Evolutionary conservation across 2,888 invertebrate species (phyloP).

Genomic region (Parasteatoda lunata): DNA sequence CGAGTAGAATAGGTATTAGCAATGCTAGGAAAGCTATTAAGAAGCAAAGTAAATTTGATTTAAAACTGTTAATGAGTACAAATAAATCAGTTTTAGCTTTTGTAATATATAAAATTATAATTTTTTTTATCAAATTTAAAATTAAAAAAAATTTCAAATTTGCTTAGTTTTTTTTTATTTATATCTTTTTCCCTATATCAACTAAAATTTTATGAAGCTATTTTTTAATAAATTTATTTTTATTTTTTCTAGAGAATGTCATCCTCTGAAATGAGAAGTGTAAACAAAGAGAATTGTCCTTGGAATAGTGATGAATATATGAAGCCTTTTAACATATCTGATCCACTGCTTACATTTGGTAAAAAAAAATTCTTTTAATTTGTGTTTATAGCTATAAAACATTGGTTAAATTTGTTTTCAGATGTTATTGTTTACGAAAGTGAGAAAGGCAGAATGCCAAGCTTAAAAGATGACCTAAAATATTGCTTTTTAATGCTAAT

Average conservation of each 20-base stretch:
- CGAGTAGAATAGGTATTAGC: too few species aligned
- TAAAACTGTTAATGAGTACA: too few species aligned
- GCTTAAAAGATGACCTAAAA: not conserved
- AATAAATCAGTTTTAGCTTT: too few species aligned
- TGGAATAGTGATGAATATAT: constrained; percentile 89
- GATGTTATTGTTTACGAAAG: not conserved
- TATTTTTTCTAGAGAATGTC: constrained; percentile 47
- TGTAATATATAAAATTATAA: too few species aligned
- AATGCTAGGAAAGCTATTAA: too few species aligned
- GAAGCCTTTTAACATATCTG: constrained; percentile 82
- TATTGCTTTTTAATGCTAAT: constrained; percentile 10
- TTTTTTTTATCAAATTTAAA: too few species aligned
- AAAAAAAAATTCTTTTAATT: constrained; percentile 70
- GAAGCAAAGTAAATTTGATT: too few species aligned
- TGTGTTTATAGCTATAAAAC: not conserved
- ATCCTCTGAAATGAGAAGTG: constrained; percentile 44
- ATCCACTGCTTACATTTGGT: constrained; percentile 90
- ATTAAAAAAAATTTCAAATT: too few species aligned
- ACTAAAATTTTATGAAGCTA: not conserved
- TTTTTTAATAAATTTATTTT: not conserved
- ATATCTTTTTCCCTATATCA: not conserved
- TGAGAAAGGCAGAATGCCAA: not conserved
- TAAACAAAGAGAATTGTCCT: constrained; percentile 71
- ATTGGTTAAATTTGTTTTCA: not conserved
- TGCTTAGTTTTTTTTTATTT: not conserved